phyloP scores from a whole-genome alignment of 1,140 invertebrate species.

The Drosophila carrolli region DNA sequence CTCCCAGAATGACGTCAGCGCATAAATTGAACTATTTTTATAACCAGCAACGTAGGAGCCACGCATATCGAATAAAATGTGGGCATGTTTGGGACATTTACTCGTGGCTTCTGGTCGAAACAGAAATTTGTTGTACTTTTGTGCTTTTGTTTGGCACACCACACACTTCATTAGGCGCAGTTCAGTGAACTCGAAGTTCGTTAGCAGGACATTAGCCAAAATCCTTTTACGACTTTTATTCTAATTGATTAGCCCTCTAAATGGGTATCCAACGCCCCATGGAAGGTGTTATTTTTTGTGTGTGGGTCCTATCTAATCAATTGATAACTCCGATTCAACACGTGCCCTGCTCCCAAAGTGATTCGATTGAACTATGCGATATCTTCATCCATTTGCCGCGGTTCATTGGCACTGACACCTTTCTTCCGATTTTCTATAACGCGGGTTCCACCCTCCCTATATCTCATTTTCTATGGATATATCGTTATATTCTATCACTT shows the following conservation, averaged over 20 bases:
- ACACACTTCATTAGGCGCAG: constrained; percentile 40
- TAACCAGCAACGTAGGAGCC: constrained; percentile 48
- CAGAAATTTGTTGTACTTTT: constrained; percentile 23
- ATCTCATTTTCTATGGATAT: neutral
- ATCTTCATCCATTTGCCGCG: constrained; percentile 25
- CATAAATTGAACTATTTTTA: constrained; percentile 75
- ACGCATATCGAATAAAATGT: constrained; percentile 50
- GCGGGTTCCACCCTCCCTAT: neutral
- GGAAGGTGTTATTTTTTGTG: constrained; percentile 4
- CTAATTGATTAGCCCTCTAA: constrained; percentile 55
- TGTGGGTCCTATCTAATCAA: constrained; percentile 44
- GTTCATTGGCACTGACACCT: constrained; percentile 55
- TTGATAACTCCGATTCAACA: constrained; percentile 41
- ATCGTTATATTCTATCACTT: neutral
- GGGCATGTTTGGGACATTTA: constrained; percentile 63
- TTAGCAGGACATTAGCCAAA: constrained; percentile 51
- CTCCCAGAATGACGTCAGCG: constrained; percentile 64
- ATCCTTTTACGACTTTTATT: constrained; percentile 44
- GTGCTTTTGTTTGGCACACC: constrained; percentile 11
- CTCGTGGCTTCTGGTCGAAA: constrained; percentile 25
- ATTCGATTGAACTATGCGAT: constrained; percentile 33
- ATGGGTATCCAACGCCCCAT: neutral
- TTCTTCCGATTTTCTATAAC: constrained; percentile 36
- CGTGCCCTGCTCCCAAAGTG: constrained; percentile 20
- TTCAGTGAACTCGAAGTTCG: constrained; percentile 47